Percentiles rank a stretch among this genome's conserved stretches.
phyloP scores from a whole-genome alignment of 2,888 invertebrate species.

The Disparrhopalites patrizii region DNA sequence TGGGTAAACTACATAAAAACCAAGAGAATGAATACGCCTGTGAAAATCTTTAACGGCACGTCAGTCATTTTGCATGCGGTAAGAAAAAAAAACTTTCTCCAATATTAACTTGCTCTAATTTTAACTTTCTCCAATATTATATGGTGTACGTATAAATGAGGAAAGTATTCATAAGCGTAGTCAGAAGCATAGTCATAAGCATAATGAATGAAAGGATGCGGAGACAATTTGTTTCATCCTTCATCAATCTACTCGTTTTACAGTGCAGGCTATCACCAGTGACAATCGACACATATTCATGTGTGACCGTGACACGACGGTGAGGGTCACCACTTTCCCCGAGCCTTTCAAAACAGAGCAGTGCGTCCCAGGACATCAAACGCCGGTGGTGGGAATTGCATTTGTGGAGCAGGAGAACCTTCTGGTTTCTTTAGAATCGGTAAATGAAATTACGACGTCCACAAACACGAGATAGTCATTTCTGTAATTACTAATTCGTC shows the following conservation, averaged over 20 bases:
- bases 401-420: not conserved
- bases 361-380: not conserved
- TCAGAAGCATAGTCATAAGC: not conserved
- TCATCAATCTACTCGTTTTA: not conserved
- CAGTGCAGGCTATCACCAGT: not conserved
- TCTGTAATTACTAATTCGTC: not conserved
- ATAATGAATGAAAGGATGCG: not conserved
- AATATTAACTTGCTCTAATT: too few relatives aligned
- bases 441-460: not conserved
- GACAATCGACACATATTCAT: not conserved
- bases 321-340: not conserved
- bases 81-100: not conserved
- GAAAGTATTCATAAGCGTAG: not conserved
- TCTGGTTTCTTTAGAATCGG: conserved; percentile 1
- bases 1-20: not conserved
- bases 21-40: not conserved
- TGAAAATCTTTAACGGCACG: not conserved
- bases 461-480: not conserved
- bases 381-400: not conserved
- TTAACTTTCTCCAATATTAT: not conserved
- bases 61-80: conserved; percentile 3
- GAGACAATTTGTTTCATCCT: not conserved
- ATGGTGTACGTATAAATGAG: not conserved
- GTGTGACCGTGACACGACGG: not conserved
- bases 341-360: not conserved